These are phyloP conservation scores for Scopus umbretta DNA, from an alignment of 2,113 vertebrate species.

Conservation along the genomic window DNA sequence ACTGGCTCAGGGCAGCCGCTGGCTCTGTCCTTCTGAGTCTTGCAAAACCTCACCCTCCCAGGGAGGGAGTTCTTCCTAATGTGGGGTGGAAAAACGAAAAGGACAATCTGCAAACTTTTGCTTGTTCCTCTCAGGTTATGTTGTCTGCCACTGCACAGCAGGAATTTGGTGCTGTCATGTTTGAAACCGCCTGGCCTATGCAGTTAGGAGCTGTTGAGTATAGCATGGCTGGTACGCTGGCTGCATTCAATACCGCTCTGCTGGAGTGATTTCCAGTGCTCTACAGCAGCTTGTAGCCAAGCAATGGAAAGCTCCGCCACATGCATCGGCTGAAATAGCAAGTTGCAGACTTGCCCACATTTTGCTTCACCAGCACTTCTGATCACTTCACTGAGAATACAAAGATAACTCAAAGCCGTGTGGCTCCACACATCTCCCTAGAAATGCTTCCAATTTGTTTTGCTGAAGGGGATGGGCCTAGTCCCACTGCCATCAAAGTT, in stretches of 20 bases:
- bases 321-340: neutral
- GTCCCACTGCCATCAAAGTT: neutral
- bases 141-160: accelerated
- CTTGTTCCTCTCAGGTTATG: neutral
- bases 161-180: neutral
- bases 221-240: accelerated
- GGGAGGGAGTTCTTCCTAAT: neutral
- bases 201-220: neutral
- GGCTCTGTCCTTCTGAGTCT: neutral
- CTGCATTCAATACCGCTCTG: neutral
- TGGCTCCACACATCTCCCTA: neutral
- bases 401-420: neutral
- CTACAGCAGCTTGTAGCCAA: neutral
- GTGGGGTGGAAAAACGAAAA: too few relatives aligned
- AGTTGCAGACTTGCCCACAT: neutral
- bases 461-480: neutral
- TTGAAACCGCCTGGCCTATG: neutral
- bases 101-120: neutral
- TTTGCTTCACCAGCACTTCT: neutral
- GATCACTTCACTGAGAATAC: neutral
- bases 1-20: accelerated
- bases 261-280: neutral
- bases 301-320: neutral
- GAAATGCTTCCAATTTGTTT: neutral
- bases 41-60: neutral